Evolutionary conservation across 1,140 invertebrate species (phyloP).

Genomic region (Neodiprion virginianus): DNA sequence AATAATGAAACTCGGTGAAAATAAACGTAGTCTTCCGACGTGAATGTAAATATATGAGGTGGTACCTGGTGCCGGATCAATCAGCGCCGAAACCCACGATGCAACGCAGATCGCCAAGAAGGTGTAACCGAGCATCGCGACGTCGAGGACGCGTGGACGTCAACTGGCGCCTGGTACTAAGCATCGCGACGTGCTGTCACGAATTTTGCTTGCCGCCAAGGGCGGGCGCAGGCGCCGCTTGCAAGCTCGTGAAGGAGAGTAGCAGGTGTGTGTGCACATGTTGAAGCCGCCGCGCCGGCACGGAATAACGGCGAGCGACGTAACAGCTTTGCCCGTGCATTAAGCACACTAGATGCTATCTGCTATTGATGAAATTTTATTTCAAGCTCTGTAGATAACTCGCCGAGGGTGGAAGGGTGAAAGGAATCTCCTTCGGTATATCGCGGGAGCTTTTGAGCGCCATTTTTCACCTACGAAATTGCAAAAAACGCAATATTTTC

Average conservation of each 20-base stretch:
- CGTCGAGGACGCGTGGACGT: constrained; percentile 55
- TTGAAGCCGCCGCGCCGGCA: neutral
- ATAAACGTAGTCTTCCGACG: too few species aligned
- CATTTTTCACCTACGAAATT: too few species aligned
- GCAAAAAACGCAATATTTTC: too few species aligned
- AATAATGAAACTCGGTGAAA: too few species aligned
- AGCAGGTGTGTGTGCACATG: neutral
- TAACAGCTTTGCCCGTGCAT: too few species aligned
- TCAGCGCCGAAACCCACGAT: constrained; percentile 50
- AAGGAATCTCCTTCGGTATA: too few species aligned
- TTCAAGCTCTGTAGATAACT: too few species aligned
- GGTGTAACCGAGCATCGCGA: constrained; percentile 53
- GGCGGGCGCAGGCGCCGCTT: constrained; percentile 25
- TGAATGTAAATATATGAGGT: neutral
- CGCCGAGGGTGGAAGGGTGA: too few species aligned
- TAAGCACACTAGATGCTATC: too few species aligned
- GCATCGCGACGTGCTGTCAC: constrained; percentile 24
- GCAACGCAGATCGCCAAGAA: constrained; percentile 48
- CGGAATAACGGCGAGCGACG: too few species aligned
- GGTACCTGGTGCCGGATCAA: constrained; percentile 54
- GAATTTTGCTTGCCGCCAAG: constrained; percentile 42
- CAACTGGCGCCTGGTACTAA: constrained; percentile 48
- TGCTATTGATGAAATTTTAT: too few species aligned
- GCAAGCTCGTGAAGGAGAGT: neutral
- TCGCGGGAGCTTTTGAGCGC: too few species aligned